Conservation (phyloP, 2,113 vertebrate species). For the Micromys minutus region DNA sequence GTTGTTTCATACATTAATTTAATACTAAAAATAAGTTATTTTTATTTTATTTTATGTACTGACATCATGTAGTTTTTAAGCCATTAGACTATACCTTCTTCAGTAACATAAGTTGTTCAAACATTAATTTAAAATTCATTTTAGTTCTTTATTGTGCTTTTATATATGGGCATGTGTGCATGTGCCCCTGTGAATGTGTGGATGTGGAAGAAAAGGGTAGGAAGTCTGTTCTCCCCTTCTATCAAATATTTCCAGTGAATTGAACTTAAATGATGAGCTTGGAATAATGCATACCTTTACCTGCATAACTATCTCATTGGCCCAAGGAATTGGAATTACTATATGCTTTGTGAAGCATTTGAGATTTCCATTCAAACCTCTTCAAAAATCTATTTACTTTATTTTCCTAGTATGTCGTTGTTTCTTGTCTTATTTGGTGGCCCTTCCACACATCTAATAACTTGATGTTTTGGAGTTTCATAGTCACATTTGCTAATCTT, state of each 20-base stretch:
- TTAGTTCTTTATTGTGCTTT: not conserved
- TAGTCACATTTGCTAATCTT: not conserved
- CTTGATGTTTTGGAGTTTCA: not conserved
- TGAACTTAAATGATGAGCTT: not conserved
- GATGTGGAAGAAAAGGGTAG: not conserved
- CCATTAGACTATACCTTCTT: not conserved
- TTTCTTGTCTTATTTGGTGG: not conserved
- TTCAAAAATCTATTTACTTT: not conserved
- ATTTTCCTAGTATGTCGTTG: not conserved
- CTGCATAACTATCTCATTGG: not conserved
- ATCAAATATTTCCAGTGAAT: not conserved
- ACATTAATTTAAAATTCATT: not conserved
- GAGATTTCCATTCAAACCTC: not conserved
- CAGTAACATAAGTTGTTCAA: not conserved
- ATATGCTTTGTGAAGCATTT: not conserved
- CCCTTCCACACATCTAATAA: not conserved
- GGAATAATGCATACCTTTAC: not conserved
- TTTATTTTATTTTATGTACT: not conserved
- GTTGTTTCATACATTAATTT: not conserved
- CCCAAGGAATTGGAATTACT: not conserved
- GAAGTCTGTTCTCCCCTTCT: not conserved
- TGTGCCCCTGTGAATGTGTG: not conserved
- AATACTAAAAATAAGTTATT: not conserved
- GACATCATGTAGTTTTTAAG: not conserved
- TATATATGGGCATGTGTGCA: not conserved